Base-by-base conservation (phyloP, 2,888 invertebrate genomes). In the Scaptomyza cyrtandrae region DNA sequence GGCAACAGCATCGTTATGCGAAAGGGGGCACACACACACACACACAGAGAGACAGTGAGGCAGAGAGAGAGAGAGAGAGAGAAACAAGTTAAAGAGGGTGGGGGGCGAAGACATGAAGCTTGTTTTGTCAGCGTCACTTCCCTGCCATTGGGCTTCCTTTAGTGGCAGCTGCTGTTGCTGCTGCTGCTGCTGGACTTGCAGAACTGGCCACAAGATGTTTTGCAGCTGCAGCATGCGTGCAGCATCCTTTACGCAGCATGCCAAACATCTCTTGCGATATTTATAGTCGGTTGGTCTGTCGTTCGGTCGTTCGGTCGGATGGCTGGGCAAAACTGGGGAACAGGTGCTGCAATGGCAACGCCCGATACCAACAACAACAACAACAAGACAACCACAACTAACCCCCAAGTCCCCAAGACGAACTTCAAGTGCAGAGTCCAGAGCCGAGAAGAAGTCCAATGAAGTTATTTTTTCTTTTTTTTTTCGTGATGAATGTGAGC, bases 231-330 rank as follows among this genome's bases (percentile, higher is more conserved):
- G 71, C 87, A 84, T 71, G 68, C 86, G 70, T 78, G 67, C 78
- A 68, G 87, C 87, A 83, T 83, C 83, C 83, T 83, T 80, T 86
- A 88, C 80, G 86, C 84, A 81, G 84, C 88, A 85, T 81, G 82
- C 83, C 88, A 79, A 74, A 68, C 88, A 86, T 84, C 88, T 86
- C 72, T 75, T 84, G 78, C 70, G 84, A 88, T 83, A 83, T 83
- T 83, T 83, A 83, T 88, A 88, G 88, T 75, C 53, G 55, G 10
- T 14, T n/a, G 37, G n/a, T 37, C 37, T 86, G 88, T 75, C 53
- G 55, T 9, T 14, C 37, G 37, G n/a, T 37, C 37, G 33, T 11
- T n/a, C 37, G 37, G n/a, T 37, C 63, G 19, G 19, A 1, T 19
- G 2, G 19, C 19, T 19, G 24, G 61, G 61, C 79, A n/a, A 6